Percentiles rank a stretch among this genome's conserved stretches.
These are phyloP conservation scores for Acrobasis suavella DNA, from an alignment of 2,888 invertebrate genomes.

Conservation along the genomic window DNA sequence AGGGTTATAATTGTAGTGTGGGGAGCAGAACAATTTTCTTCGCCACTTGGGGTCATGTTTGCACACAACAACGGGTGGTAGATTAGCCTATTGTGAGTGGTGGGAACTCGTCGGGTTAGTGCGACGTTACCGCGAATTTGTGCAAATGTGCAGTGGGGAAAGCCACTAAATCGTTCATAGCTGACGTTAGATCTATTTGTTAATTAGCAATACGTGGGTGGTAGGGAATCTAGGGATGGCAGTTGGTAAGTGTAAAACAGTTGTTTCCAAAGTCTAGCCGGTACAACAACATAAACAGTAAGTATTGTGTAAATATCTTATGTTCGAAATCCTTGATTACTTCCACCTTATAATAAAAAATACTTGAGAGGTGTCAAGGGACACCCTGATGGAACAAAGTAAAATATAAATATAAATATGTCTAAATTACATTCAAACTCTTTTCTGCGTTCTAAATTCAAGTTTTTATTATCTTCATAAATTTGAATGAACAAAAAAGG, in stretches of 20 bases:
- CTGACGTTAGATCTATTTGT: background rate
- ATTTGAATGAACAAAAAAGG: no score
- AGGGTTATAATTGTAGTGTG: conserved; percentile 13
- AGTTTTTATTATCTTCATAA: no score
- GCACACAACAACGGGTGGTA: conserved; percentile 69
- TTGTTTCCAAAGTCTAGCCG: no score
- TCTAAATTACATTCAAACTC: no score
- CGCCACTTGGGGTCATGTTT: conserved; percentile 58
- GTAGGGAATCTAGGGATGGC: background rate
- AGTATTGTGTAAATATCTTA: no score
- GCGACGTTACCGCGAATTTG: conserved; percentile 22
- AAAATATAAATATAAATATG: no score
- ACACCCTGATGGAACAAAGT: no score
- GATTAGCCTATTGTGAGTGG: conserved; percentile 65
- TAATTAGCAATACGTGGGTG: background rate
- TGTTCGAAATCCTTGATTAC: no score
- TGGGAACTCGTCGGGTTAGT: conserved; percentile 25
- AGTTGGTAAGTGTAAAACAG: background rate
- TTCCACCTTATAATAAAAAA: no score
- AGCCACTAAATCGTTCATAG: conserved; percentile 2
- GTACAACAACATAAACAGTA: no score
- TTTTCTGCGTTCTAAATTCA: no score
- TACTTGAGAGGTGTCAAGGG: no score
- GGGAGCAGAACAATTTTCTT: conserved; percentile 37
- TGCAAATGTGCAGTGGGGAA: conserved; percentile 26